phyloP scores from a whole-genome alignment of 2,113 vertebrate genomes.

The Trogon surrucura region DNA sequence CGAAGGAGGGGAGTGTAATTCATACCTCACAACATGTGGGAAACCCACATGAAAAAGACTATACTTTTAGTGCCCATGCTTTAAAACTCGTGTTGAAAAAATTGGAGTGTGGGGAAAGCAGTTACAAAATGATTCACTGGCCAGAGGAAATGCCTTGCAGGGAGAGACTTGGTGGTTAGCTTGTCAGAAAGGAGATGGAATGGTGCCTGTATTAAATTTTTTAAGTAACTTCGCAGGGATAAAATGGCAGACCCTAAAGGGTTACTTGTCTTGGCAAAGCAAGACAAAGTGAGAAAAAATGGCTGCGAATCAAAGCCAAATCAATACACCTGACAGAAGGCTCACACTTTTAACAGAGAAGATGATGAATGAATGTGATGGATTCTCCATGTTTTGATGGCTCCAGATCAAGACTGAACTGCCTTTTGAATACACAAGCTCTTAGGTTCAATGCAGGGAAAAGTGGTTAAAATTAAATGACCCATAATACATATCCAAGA shows the following conservation, averaged over 20 bases:
- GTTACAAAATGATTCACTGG: background rate
- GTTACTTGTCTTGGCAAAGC: background rate
- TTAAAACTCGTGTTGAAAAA: background rate
- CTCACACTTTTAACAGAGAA: background rate
- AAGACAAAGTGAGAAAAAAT: slow-evolving; percentile 1
- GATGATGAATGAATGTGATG: background rate
- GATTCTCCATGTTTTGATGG: slow-evolving; percentile 28
- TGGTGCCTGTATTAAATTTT: background rate
- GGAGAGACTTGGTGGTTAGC: background rate
- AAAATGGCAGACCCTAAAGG: background rate
- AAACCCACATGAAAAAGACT: background rate
- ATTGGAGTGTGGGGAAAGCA: background rate
- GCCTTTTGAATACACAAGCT: background rate
- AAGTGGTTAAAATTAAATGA: background rate
- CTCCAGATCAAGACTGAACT: slow-evolving; percentile 4
- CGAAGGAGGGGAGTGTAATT: background rate
- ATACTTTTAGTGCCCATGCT: background rate
- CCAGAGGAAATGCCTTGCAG: background rate
- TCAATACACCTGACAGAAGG: background rate
- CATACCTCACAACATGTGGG: background rate
- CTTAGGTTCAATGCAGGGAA: background rate
- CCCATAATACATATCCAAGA: background rate
- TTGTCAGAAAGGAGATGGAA: background rate
- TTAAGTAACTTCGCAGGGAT: background rate
- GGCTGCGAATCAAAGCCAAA: background rate